Percentiles rank a stretch among this genome's conserved stretches.
Conservation (phyloP, 2,888 invertebrate species). For the Scotopteryx bipunctaria region DNA sequence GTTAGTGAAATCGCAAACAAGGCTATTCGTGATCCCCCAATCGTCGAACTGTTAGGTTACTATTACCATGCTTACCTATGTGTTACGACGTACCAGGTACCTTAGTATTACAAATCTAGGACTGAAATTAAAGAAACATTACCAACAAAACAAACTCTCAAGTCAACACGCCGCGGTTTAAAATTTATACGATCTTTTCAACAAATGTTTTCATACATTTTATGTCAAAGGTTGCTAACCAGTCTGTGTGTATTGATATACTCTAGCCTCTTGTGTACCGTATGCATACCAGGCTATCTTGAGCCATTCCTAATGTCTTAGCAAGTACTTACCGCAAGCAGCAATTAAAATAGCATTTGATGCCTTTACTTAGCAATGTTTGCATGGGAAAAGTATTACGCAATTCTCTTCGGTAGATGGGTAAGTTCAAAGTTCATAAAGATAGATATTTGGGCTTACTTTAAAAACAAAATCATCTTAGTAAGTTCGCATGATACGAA, state of each 20-base stretch:
- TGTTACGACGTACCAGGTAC: slow-evolving; percentile 29
- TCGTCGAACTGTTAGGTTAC: slow-evolving; percentile 32
- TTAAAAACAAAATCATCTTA: no score
- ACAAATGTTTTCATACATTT: no score
- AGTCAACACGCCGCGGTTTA: no score
- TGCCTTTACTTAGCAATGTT: slow-evolving; percentile 6
- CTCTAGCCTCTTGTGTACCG: background rate
- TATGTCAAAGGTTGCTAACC: no score
- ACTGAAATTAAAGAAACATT: slow-evolving; percentile 27
- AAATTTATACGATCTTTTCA: no score
- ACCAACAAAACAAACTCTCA: slow-evolving; percentile 7
- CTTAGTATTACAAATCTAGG: slow-evolving; percentile 32
- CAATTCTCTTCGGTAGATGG: background rate
- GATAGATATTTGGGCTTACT: no score
- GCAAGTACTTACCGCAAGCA: background rate
- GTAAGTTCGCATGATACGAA: no score
- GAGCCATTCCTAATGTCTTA: background rate
- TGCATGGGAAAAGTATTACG: slow-evolving; percentile 1
- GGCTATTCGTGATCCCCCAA: slow-evolving; percentile 56
- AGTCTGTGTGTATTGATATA: background rate
- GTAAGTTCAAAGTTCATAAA: no score
- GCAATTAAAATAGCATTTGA: slow-evolving; percentile 17
- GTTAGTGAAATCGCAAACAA: slow-evolving; percentile 66
- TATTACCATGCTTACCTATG: slow-evolving; percentile 11
- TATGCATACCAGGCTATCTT: slow-evolving; percentile 4